Evolutionary conservation across 92 coral and sea anemone species (phyloP).

Genomic region (Pocillopora grandis): DNA sequence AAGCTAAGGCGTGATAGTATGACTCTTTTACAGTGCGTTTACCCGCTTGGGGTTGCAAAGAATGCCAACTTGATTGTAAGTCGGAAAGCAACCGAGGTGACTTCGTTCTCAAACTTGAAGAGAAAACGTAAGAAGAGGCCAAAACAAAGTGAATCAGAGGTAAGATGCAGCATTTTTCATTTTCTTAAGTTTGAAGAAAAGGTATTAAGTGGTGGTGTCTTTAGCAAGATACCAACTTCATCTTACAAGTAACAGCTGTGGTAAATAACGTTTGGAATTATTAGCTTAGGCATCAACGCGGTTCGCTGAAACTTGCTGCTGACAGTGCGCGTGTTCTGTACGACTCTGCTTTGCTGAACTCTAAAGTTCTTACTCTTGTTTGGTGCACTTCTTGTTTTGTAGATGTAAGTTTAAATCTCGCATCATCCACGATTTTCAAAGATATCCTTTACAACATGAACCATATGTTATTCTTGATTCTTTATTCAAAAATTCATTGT

Average conservation of each 20-base stretch:
- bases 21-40: conserved; percentile 72
- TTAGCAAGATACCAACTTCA: neutral
- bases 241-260: neutral
- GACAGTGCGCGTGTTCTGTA: neutral
- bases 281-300: neutral
- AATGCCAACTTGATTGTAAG: conserved; percentile 45
- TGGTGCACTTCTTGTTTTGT: neutral
- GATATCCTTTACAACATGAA: no score
- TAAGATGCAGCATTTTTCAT: neutral
- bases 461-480: no score
- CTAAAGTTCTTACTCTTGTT: neutral
- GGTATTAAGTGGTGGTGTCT: neutral
- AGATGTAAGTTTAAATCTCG: neutral
- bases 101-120: conserved; percentile 29
- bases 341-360: neutral
- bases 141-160: conserved; percentile 35
- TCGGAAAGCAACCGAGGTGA: conserved; percentile 54
- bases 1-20: neutral
- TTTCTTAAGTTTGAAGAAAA: neutral
- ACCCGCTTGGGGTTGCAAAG: conserved; percentile 61
- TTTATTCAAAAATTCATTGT: neutral
- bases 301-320: neutral
- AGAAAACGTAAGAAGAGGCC: conserved; percentile 52
- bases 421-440: no score
- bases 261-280: neutral